Percentiles rank a stretch among this genome's conserved stretches.
These are phyloP conservation scores for Salminus brasiliensis DNA, from an alignment of 2,113 vertebrate species.

Conservation along the genomic window DNA sequence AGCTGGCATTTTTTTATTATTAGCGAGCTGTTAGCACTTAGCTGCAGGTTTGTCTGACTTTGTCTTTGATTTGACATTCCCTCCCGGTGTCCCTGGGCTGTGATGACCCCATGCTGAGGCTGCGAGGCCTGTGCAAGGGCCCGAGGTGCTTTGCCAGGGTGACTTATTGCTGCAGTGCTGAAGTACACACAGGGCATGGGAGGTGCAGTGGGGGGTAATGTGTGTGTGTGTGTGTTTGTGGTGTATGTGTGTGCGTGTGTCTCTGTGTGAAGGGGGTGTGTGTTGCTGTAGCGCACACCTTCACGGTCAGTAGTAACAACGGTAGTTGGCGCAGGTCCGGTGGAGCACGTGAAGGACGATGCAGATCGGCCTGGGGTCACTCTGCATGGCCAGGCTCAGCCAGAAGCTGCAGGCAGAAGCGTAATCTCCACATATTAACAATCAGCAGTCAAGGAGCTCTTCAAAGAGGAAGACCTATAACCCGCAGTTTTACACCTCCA, in stretches of 20 bases:
- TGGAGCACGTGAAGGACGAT: slow-evolving; percentile 37
- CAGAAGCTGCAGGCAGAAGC: slow-evolving; percentile 4
- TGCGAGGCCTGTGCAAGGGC: slow-evolving; percentile 60
- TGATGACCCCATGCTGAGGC: slow-evolving; percentile 67
- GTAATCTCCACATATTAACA: slow-evolving; percentile 30
- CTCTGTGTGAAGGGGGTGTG: no score
- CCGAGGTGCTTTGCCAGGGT: slow-evolving; percentile 69
- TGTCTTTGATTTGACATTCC: slow-evolving; percentile 75
- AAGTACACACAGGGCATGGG: slow-evolving; percentile 45
- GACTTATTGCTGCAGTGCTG: slow-evolving; percentile 65
- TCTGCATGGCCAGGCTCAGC: slow-evolving; percentile 31
- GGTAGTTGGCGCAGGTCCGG: slow-evolving; percentile 18
- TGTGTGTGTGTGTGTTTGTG: neutral
- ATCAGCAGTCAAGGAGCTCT: slow-evolving; percentile 18
- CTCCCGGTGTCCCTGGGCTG: slow-evolving; percentile 59
- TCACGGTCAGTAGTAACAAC: slow-evolving; percentile 49
- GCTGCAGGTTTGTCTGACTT: slow-evolving; percentile 51
- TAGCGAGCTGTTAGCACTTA: slow-evolving; percentile 36
- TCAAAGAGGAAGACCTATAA: slow-evolving; percentile 23
- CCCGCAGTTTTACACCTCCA: slow-evolving; percentile 36
- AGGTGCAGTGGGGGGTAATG: neutral
- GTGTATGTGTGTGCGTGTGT: neutral
- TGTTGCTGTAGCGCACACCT: slow-evolving; percentile 45
- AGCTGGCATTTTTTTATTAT: slow-evolving; percentile 7
- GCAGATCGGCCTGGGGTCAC: slow-evolving; percentile 35